Evolutionary conservation across 2,113 vertebrate species (phyloP).

Genomic region (Phyllostomus hastatus): DNA sequence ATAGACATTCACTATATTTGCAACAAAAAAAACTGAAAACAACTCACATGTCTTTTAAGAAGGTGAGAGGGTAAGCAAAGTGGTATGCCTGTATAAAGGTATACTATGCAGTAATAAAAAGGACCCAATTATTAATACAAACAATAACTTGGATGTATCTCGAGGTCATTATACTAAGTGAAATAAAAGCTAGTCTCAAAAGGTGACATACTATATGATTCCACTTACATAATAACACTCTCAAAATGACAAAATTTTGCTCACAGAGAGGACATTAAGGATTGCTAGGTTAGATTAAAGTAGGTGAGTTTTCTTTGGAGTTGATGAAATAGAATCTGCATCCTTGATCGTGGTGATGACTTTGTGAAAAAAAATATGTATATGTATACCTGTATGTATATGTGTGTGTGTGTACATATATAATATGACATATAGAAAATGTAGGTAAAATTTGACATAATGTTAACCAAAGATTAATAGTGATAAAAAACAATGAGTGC

Average conservation of each 20-base stretch:
- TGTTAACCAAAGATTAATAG: not conserved
- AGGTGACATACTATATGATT: not conserved
- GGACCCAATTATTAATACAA: not conserved
- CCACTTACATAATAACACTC: not conserved
- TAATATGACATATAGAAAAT: too few species aligned
- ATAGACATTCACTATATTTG: not conserved
- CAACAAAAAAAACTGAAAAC: not conserved
- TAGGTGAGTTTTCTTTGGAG: not conserved
- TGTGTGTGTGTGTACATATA: rapidly evolving
- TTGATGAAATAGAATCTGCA: not conserved
- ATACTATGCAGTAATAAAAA: not conserved
- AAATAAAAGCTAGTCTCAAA: not conserved
- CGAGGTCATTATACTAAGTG: not conserved
- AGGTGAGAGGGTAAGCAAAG: not conserved
- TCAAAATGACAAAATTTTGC: not conserved
- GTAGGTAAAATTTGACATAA: not conserved
- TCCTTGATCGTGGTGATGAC: not conserved
- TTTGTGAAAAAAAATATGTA: not conserved
- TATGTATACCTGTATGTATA: not conserved
- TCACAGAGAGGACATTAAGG: not conserved
- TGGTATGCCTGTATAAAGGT: rapidly evolving
- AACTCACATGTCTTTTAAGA: not conserved
- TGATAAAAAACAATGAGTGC: not conserved
- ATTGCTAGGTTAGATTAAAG: not conserved
- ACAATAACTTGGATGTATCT: not conserved